A percentile compares a stretch with the other conserved stretches of the same genome.
These are phyloP conservation scores for Ferrisia virgata DNA, from an alignment of 2,888 invertebrate genomes.

Conservation along the genomic window DNA sequence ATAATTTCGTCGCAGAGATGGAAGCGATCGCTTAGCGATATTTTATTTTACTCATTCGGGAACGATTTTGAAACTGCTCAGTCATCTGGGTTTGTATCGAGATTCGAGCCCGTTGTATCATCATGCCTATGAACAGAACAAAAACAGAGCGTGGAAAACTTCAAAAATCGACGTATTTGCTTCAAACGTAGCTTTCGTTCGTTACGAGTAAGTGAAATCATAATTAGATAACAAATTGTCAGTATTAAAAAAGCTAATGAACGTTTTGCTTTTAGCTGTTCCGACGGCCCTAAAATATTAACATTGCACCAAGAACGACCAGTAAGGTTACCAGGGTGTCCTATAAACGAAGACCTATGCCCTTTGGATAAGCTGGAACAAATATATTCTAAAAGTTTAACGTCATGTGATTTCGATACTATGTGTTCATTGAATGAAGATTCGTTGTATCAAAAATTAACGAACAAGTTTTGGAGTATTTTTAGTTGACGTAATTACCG, in stretches of 20 bases:
- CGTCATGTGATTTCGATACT: conserved; percentile 65
- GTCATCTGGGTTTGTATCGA: conserved; percentile 69
- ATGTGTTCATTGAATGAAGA: conserved; percentile 59
- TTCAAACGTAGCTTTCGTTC: conserved; percentile 74
- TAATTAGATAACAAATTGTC: neutral
- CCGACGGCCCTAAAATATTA: conserved; percentile 59
- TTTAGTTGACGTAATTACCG: neutral
- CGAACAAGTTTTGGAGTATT: neutral
- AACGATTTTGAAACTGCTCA: conserved; percentile 70
- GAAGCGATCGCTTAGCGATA: conserved; percentile 22
- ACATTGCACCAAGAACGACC: conserved; percentile 73
- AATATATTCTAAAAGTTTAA: conserved; percentile 61
- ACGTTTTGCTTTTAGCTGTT: conserved; percentile 55
- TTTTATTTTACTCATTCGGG: conserved; percentile 82
- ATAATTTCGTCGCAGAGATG: neutral
- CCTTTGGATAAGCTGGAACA: conserved; percentile 60
- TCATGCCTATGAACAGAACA: conserved; percentile 53
- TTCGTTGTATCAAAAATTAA: neutral
- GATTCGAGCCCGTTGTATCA: conserved; percentile 63
- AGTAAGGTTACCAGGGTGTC: conserved; percentile 68
- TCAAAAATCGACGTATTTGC: conserved; percentile 72
- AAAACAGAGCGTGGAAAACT: conserved; percentile 56
- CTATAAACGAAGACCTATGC: conserved; percentile 61
- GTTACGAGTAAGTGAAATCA: conserved; percentile 62
- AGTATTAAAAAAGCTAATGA: neutral